Percentiles rank a stretch among this genome's conserved stretches.
Conservation (phyloP, 2,113 vertebrate genomes). For the Sciurus niger region DNA sequence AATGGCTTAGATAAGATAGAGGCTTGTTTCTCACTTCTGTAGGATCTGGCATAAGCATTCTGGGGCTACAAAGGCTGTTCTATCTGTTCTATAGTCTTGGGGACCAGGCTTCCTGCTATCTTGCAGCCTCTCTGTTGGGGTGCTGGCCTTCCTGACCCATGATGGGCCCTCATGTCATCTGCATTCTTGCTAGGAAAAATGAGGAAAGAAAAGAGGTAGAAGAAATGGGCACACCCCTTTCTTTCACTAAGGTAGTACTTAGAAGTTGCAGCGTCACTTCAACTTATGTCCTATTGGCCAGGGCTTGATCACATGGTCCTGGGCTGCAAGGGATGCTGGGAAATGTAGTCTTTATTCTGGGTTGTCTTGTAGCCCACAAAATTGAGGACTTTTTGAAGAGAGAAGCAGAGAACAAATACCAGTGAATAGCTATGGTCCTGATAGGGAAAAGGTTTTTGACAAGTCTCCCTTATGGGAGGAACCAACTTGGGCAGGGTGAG, state of each 20-base stretch:
- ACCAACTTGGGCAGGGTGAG: background rate
- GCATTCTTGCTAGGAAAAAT: background rate
- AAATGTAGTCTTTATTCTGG: constrained; percentile 51
- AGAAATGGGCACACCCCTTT: background rate
- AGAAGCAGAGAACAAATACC: background rate
- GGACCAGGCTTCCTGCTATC: background rate
- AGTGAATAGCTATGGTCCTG: background rate
- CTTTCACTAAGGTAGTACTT: background rate
- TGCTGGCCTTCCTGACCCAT: background rate
- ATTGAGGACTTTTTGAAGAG: background rate
- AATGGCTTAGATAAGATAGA: background rate
- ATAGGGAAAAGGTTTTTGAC: background rate
- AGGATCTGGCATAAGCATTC: background rate
- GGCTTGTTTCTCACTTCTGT: background rate
- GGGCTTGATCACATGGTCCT: background rate
- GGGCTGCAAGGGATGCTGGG: background rate
- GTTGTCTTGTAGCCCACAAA: background rate
- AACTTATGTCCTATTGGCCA: background rate
- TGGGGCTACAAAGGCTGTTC: background rate
- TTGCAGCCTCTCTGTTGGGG: background rate
- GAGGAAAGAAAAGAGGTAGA: background rate
- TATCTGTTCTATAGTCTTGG: fast-evolving
- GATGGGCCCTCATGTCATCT: background rate
- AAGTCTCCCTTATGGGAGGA: background rate
- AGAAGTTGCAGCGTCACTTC: background rate